phyloP scores from a whole-genome alignment of 2,888 invertebrate species.

The Temnothorax rugatulus region DNA sequence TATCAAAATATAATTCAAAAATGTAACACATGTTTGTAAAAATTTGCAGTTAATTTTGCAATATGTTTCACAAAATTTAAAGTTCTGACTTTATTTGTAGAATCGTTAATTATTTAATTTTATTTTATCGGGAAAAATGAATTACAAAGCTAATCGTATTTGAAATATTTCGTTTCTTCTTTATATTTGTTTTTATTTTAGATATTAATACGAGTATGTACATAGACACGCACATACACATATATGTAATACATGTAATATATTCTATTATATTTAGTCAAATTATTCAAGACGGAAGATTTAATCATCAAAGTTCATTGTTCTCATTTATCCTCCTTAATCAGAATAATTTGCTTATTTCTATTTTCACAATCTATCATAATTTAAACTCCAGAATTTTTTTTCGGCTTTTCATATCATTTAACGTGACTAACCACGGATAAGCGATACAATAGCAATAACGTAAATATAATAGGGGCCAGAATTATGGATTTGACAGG shows the following conservation, averaged over 20 bases:
- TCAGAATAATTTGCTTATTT: neutral
- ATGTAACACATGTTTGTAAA: neutral
- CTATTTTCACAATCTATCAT: neutral
- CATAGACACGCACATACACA: too few relatives aligned
- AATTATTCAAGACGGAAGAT: neutral
- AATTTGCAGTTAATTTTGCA: neutral
- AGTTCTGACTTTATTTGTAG: neutral
- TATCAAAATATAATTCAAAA: neutral
- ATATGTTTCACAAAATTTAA: neutral
- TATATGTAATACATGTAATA: neutral
- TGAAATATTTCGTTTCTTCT: neutral
- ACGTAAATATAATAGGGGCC: conserved; percentile 37
- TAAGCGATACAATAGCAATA: conserved; percentile 37
- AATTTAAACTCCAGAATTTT: conserved; percentile 13
- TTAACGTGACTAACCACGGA: conserved; percentile 18
- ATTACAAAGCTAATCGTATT: neutral
- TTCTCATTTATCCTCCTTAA: neutral
- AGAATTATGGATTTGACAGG: conserved; percentile 51
- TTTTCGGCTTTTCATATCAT: neutral
- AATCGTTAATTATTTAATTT: conserved; percentile 15
- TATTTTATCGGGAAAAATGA: neutral
- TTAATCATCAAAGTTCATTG: neutral
- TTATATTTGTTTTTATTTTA: too few relatives aligned
- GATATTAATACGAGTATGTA: too few relatives aligned
- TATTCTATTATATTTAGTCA: neutral